Base-by-base conservation (phyloP, 2,797 vertebrate genomes). In the Labroides dimidiatus region DNA sequence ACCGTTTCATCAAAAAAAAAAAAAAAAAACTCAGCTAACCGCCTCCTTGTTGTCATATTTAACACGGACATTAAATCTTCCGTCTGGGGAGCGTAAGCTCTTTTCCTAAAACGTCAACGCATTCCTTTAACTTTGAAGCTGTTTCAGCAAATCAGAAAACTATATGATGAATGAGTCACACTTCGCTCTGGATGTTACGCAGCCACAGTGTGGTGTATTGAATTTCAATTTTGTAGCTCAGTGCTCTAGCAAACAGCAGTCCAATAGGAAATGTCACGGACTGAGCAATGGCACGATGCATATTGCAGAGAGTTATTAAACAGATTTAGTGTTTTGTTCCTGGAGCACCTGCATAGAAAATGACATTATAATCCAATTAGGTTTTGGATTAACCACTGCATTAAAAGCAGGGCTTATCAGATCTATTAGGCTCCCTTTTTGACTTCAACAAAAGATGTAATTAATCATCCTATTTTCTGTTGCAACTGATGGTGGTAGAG, bases 191-290 rank as follows among this genome's bases (percentile, higher is more conserved):
- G 24, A 43, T 62, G 21, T 73, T 69, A 54, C 49, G 33, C 62
- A 53, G 54, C 41, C 51, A 54, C 13, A 69, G 39, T 17, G 61
- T 45, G 47, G 10, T 37, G 36, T 64, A 76, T 69, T 67, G 49
- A 80, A 69, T 80, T 82, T 72, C 30, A 78, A 60, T 82, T 82
- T 81, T 78, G 66, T 76, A 78, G 65, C 71, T 80, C 61, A 56
- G 57, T 68, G 64, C 57, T 74, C 73, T 48, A 69, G 62, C 50
- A 81, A 72, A 86, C 78, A 61, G 33, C 69, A 73, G 51, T 41
- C 30, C 62, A 16, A 43, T 67, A 66, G 58, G 55, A 69, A 80
- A 78, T 72, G 64, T 68, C 36, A 41, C 45, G 20, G 60, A 24
- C 37, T 41, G 45, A 75, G 60, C 52, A 69, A 69, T 69, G 56